Base-by-base conservation (phyloP, 2,797 vertebrate genomes). In the Rhabdomys pumilio region DNA sequence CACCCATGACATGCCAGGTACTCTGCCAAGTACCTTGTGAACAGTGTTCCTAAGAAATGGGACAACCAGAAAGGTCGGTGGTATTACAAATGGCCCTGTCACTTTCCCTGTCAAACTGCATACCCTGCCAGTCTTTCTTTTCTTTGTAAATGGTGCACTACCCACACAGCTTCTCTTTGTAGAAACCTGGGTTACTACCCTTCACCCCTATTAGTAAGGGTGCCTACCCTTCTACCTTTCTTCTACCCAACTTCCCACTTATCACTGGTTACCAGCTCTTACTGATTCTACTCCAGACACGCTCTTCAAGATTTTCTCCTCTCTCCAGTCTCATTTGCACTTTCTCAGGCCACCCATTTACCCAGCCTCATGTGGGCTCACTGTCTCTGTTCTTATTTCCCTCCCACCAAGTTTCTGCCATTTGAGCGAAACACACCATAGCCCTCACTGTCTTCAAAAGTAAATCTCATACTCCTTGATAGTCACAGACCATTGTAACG, bases 1-100 rank as follows among this genome's bases (percentile, higher is more conserved):
- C n/a, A 91, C 63, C 61, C 79, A 90, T 2, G 2, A 65, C 75
- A 95, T 57, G 44, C 93, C 90, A 93, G 87, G 89, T 87, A 59
- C 94, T 85, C 83, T 90, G 72, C 83, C 72, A 84, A 92, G 89
- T 81, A 61, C 69, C 41, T 96, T 34, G 22, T 0, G 0, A 29
- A 79, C 50, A 90, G 13, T 82, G 53, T 72, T 67, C 77, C 77
- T 92, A 53, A 92, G 57, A 88, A 34, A 59, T 29, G 59, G 67
- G 94, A 34, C 59, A 44, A 75, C 29, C 67, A 69, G 94, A 93
- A 93, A 90, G 75, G 65, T 84, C 81, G 50, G 38, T 65, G 11
- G 76, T 61, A 50, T 59, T 82, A 95, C 47, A 84, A 95, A 91
- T 20, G 55, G 95, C 65, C 6, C 19, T 57, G 75, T 19, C 34